Evolutionary conservation across 2,797 vertebrate species (phyloP).

Genomic region (Pipistrellus nathusii): DNA sequence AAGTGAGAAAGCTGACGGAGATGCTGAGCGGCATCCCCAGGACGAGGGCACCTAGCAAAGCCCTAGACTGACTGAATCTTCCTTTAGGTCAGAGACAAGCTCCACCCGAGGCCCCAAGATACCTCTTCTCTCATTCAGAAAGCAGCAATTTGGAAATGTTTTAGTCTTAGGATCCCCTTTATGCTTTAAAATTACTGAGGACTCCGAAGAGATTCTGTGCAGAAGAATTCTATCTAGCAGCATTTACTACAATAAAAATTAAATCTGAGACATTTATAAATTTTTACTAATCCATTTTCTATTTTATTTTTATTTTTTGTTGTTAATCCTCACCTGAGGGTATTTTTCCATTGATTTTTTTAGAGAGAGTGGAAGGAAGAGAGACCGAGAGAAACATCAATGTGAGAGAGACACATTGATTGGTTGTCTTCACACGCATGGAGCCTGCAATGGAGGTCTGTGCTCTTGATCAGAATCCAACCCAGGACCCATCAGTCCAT

Average conservation of each 20-base stretch:
- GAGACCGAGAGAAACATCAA: not conserved
- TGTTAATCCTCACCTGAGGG: no score
- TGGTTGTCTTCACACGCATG: no score
- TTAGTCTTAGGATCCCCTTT: not conserved
- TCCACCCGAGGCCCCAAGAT: not conserved
- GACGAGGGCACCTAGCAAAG: not conserved
- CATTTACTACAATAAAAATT: constrained; percentile 10
- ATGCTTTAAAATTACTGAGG: constrained; percentile 31
- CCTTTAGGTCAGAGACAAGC: not conserved
- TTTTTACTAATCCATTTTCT: constrained; percentile 28
- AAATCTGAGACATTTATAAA: not conserved
- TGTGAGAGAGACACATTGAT: no score
- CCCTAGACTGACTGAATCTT: not conserved
- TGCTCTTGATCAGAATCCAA: no score
- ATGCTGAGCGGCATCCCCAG: not conserved
- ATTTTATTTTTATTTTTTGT: not conserved
- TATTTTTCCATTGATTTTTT: no score
- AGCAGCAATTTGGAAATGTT: not conserved
- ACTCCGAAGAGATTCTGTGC: not conserved
- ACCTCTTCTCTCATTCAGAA: constrained; percentile 19
- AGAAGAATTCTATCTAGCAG: not conserved
- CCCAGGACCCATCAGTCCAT: no score
- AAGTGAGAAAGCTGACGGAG: not conserved
- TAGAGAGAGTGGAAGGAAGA: not conserved
- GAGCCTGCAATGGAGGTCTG: no score